These are phyloP conservation scores for Girardinus metallicus DNA, from an alignment of 2,797 vertebrate species.

Conservation along the genomic window DNA sequence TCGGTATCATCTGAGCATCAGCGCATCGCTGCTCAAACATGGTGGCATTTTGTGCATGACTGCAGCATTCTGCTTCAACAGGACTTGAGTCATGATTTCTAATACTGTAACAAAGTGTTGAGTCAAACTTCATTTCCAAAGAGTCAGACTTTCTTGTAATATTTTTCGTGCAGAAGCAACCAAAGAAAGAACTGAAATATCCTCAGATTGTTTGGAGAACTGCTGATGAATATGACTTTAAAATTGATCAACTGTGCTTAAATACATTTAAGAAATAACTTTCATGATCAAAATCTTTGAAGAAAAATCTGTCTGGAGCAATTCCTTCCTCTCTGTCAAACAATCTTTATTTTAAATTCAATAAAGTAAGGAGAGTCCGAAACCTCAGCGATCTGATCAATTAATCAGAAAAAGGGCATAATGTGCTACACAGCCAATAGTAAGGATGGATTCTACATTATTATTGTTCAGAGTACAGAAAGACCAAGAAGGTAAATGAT, in stretches of 20 bases:
- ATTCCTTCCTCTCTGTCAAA: no score
- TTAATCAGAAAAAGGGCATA: background rate
- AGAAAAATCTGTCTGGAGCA: no score
- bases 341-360: background rate
- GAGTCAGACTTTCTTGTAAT: background rate
- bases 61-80: conserved; percentile 17
- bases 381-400: background rate
- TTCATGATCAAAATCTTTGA: no score
- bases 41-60: conserved; percentile 42
- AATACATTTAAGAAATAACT: background rate
- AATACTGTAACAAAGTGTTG: background rate
- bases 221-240: background rate
- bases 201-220: background rate
- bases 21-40: conserved; percentile 6
- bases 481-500: background rate
- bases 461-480: background rate
- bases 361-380: background rate
- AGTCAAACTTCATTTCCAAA: background rate
- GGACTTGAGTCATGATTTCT: background rate
- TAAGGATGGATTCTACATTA: background rate
- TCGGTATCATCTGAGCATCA: conserved; percentile 42
- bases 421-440: background rate
- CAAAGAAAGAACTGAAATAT: background rate
- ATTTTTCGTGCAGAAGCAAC: background rate
- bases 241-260: background rate